phyloP scores from a whole-genome alignment of 2,113 vertebrate genomes.

The Opisthocomus hoazin region DNA sequence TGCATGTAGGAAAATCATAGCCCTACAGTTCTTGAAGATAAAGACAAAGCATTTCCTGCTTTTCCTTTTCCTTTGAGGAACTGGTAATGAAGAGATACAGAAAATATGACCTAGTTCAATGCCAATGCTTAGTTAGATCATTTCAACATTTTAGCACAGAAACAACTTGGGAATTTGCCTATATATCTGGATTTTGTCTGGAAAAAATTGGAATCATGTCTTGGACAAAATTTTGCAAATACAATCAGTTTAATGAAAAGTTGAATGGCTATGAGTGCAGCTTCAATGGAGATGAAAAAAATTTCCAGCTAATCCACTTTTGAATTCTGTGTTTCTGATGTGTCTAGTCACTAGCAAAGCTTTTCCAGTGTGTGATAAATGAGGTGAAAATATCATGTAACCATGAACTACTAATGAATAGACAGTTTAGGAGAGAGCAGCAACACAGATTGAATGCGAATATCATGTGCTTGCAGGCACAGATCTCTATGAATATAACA shows the following conservation, averaged over 20 bases:
- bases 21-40: not conserved
- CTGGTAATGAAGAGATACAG: not conserved
- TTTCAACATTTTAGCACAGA: not conserved
- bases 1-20: not conserved
- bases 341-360: not conserved
- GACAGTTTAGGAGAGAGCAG: not conserved
- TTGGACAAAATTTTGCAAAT: not conserved
- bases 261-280: not conserved
- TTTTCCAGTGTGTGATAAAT: not conserved
- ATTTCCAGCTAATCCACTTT: not conserved
- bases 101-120: not conserved
- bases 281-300: not conserved
- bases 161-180: not conserved
- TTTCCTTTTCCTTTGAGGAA: not conserved
- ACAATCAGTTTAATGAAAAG: not conserved
- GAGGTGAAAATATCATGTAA: not conserved
- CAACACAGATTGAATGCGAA: not conserved
- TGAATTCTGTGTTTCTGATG: not conserved
- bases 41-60: not conserved
- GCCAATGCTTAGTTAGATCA: not conserved
- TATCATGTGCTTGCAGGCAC: not conserved
- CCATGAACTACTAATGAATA: not conserved
- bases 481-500: not conserved
- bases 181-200: not conserved
- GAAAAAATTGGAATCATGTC: not conserved